Conservation (phyloP, 2,113 vertebrate genomes). For the Origma solitaria region DNA sequence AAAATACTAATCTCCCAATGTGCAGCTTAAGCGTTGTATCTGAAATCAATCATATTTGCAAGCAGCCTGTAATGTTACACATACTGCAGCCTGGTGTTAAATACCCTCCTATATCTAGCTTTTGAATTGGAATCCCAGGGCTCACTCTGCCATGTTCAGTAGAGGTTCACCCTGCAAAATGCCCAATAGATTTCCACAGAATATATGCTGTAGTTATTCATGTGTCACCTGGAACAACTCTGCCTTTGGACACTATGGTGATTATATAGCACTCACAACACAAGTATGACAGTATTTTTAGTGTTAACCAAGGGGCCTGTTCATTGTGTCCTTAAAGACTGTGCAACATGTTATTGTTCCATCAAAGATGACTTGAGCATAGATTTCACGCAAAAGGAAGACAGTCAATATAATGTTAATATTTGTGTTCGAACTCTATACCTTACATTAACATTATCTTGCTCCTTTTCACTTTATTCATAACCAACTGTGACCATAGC, state of each 20-base stretch:
- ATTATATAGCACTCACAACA: not conserved
- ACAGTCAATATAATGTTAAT: not conserved
- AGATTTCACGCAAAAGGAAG: not conserved
- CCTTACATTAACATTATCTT: not conserved
- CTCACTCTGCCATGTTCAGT: not conserved
- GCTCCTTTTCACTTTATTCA: not conserved
- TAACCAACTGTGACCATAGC: not conserved
- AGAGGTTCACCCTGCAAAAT: not conserved
- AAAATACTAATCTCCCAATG: conserved; percentile 1
- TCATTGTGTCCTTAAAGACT: not conserved
- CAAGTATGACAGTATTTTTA: not conserved
- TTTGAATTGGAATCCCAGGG: not conserved
- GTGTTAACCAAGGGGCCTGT: not conserved
- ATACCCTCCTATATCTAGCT: not conserved
- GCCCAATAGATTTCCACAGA: not conserved
- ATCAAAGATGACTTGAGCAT: not conserved
- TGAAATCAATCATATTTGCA: conserved; percentile 17
- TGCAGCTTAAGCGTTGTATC: not conserved
- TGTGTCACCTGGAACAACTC: not conserved
- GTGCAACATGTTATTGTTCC: not conserved
- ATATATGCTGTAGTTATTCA: not conserved
- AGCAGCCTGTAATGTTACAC: not conserved
- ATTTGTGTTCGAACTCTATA: not conserved
- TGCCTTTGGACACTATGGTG: not conserved
- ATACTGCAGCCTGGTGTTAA: not conserved